A percentile compares a stretch with the other conserved stretches of the same genome.
Conservation (phyloP, 2,113 vertebrate genomes). For the Phrynocephalus versicolor region DNA sequence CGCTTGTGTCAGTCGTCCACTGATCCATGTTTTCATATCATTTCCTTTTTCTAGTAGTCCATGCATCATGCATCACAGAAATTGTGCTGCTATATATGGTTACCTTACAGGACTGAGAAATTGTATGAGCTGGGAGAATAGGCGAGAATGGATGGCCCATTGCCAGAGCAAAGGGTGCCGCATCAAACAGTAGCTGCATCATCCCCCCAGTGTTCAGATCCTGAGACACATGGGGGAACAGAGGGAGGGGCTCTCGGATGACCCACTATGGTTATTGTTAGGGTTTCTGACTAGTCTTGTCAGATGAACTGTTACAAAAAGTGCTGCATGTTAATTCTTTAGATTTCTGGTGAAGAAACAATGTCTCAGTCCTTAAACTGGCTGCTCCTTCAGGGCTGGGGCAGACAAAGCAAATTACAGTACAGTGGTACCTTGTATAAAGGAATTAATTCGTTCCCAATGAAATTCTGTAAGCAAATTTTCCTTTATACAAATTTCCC, state of each 20-base stretch:
- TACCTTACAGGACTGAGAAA: not conserved
- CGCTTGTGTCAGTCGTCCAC: not conserved
- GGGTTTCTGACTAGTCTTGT: not conserved
- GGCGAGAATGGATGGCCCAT: not conserved
- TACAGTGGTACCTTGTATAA: too few species aligned
- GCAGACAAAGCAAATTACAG: not conserved
- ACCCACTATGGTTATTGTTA: not conserved
- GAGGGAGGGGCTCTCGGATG: too few species aligned
- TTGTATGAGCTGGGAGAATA: not conserved
- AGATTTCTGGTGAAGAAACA: slow-evolving; percentile 4
- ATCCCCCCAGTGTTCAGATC: too few species aligned
- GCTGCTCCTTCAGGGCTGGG: not conserved
- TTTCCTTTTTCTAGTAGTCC: not conserved
- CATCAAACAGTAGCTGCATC: too few species aligned
- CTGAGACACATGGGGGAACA: too few species aligned
- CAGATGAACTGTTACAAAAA: not conserved
- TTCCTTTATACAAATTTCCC: too few species aligned
- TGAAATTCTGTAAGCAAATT: too few species aligned
- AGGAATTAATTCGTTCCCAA: too few species aligned
- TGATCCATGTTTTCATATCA: not conserved
- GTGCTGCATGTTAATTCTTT: slow-evolving; percentile 1
- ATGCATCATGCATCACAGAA: not conserved
- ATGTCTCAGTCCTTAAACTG: not conserved
- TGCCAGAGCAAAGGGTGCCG: too few species aligned
- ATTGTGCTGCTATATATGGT: not conserved